phyloP scores from a whole-genome alignment of 2,888 invertebrate species.

The Ectropis crepuscularia region DNA sequence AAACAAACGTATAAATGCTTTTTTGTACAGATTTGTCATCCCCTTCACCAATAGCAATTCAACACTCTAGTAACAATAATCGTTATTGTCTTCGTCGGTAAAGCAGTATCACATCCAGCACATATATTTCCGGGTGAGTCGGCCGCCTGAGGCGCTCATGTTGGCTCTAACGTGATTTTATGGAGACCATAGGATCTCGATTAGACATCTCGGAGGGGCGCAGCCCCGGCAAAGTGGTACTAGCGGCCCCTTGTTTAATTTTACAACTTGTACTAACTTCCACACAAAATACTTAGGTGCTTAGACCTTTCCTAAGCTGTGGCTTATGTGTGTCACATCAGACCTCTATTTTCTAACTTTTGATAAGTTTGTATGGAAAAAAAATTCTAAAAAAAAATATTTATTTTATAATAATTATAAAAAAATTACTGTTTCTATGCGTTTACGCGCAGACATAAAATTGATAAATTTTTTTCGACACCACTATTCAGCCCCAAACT shows the following conservation, averaged over 20 bases:
- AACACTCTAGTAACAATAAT: not conserved
- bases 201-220: constrained; percentile 51
- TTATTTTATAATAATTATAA: no score
- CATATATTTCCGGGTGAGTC: constrained; percentile 43
- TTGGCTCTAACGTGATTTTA: constrained; percentile 80
- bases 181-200: constrained; percentile 69
- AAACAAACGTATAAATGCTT: not conserved
- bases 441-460: no score
- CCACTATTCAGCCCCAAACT: no score
- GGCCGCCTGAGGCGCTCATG: constrained; percentile 67
- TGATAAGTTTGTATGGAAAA: not conserved
- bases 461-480: no score
- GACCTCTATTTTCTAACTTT: not conserved
- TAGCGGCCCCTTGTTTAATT: constrained; percentile 55
- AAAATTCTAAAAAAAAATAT: no score
- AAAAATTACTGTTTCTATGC: no score
- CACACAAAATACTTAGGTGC: constrained; percentile 42
- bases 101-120: constrained; percentile 47
- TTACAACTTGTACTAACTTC: constrained; percentile 48
- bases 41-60: not conserved
- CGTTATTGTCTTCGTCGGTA: not conserved
- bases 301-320: not conserved
- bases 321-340: no score
- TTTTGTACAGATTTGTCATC: not conserved
- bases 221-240: constrained; percentile 36